Evolutionary conservation across 2,888 invertebrate species (phyloP), one percentile per base, ranked within the genome.

Genomic region (Apodemia mormo): DNA sequence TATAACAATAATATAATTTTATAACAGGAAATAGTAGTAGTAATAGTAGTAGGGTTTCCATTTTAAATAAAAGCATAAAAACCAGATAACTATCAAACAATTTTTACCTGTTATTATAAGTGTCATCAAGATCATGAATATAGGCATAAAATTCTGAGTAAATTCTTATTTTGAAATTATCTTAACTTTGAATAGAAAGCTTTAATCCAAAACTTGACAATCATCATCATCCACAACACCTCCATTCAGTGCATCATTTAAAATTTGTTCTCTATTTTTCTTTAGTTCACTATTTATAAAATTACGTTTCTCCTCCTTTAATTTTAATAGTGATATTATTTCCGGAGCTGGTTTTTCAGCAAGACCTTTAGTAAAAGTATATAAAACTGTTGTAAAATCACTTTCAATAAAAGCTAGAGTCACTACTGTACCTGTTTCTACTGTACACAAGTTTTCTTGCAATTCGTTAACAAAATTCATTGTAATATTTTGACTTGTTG

Each of bases 401-500:
- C 87, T 87, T 71, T 93, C 93, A 0, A 92, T 82, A 66, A 92
- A 91, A 0, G 93, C 93, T 1, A 94, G 75, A 72, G 89, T 92
- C 0, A 94, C 82, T 0, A 84, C 83, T 0, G 86, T 88, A 0
- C 92, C 92, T 0, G 92, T 90, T 72, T 92, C 92, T 1, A 90
- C 86, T 0, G 92, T 90, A 72, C 93, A 93, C 29, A 94, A 76
- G 72, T 92, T 90, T 70, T 90, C 90, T 78, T 94, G 94, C 49
- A 92, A 79, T 74, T 82, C 81, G 45, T 84, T 85, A 14, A 93
- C 86, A 65, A 82, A 83, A 43, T 88, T 83, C 74, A 93, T 77
- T 70, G 82, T 87, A 66, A 91, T 76, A 65, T 87, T 79, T 33
- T 86, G 82, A 67, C 80, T 82, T 0, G 90, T 87, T 0, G 86